phyloP scores from a whole-genome alignment of 2,888 invertebrate genomes.

The Hoplodrina ambigua region DNA sequence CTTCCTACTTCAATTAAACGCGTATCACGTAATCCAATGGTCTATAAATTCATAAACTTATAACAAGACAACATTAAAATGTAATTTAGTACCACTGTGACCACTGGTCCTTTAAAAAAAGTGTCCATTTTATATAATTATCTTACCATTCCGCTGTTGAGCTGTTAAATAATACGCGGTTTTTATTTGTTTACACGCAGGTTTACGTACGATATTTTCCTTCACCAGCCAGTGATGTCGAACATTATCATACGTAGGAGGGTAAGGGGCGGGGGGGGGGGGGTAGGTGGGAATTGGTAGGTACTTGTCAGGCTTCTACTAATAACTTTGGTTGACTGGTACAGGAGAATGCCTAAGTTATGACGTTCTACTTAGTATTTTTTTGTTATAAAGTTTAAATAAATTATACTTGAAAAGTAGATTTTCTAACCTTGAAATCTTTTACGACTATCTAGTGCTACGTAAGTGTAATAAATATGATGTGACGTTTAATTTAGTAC shows the following conservation, averaged over 20 bases:
- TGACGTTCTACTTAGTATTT: no score
- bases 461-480: no score
- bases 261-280: no score
- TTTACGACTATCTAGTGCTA: neutral
- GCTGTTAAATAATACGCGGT: conserved; percentile 18
- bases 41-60: conserved; percentile 18
- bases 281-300: no score
- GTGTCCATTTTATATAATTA: neutral
- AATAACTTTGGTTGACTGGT: no score
- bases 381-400: no score
- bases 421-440: neutral
- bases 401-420: neutral
- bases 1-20: conserved; percentile 27
- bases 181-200: neutral
- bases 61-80: conserved; percentile 13
- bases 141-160: neutral
- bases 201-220: neutral
- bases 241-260: no score
- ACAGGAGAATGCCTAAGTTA: no score
- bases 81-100: conserved; percentile 21
- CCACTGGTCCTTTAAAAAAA: neutral
- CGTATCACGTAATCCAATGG: conserved; percentile 22
- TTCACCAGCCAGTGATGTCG: neutral
- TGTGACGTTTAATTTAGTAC: neutral
- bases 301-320: no score